These are phyloP conservation scores for Drosophila diplacantha DNA, from an alignment of 2,888 invertebrate species.

Conservation along the genomic window DNA sequence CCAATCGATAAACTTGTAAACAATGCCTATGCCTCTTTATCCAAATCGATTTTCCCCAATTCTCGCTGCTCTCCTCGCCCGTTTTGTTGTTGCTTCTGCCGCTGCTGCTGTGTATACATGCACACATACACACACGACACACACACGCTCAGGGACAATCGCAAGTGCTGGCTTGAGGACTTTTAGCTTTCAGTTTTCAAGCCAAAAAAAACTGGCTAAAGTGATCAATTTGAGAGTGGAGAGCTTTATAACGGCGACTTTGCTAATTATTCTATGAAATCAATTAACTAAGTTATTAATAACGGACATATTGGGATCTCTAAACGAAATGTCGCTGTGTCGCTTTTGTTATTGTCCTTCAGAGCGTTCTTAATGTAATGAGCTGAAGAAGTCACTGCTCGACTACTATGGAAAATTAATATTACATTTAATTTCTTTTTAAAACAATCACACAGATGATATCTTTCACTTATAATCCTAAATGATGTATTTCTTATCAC, in stretches of 20 bases:
- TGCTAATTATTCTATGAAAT: neutral
- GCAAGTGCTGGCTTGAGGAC: slow-evolving; percentile 6
- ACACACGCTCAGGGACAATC: slow-evolving; percentile 22
- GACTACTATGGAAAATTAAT: neutral
- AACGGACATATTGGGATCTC: neutral
- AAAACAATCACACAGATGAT: neutral
- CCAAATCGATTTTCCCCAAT: slow-evolving; percentile 68
- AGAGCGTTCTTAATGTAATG: neutral
- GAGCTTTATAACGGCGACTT: too few relatives aligned
- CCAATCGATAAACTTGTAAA: slow-evolving; percentile 70
- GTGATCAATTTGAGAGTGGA: too few relatives aligned
- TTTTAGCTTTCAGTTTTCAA: neutral
- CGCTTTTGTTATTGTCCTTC: neutral
- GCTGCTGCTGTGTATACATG: slow-evolving; percentile 49
- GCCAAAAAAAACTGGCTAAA: neutral
- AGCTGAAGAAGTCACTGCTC: neutral
- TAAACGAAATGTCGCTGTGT: too few relatives aligned
- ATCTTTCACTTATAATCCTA: neutral
- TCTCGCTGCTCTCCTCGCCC: slow-evolving; percentile 41
- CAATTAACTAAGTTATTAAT: neutral
- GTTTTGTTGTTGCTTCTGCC: slow-evolving; percentile 49
- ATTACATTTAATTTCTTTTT: neutral
- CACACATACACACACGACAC: slow-evolving; percentile 30
- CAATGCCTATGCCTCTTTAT: slow-evolving; percentile 55
- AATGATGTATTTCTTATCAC: too few relatives aligned